phyloP scores from a whole-genome alignment of 2,797 vertebrate genomes.

The Myripristis jacobus region DNA sequence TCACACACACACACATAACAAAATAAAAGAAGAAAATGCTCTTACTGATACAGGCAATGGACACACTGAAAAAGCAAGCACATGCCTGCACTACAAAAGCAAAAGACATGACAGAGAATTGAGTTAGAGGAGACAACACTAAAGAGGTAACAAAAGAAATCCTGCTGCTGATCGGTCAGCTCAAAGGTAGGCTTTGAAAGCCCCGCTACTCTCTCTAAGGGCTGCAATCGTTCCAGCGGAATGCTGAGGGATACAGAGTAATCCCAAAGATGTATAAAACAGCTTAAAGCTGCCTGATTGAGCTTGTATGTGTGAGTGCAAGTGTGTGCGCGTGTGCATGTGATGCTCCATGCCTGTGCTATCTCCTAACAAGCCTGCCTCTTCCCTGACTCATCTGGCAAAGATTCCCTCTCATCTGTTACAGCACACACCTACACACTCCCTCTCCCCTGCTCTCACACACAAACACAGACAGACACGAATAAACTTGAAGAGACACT shows the following conservation, averaged over 20 bases:
- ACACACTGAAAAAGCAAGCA: not conserved
- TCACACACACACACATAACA: not conserved
- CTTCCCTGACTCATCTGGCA: conserved; percentile 81
- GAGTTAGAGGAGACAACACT: conserved; percentile 56
- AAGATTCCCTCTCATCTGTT: conserved; percentile 80
- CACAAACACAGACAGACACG: conserved; percentile 24
- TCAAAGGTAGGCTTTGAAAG: conserved; percentile 77
- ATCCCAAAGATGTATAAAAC: conserved; percentile 83
- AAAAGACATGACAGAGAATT: conserved; percentile 74
- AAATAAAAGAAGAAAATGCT: not conserved
- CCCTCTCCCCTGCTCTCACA: conserved; percentile 26
- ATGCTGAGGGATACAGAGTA: conserved; percentile 74
- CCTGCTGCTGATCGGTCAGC: conserved; percentile 85
- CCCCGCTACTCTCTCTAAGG: conserved; percentile 81
- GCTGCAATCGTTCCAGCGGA: conserved; percentile 79
- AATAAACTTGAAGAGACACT: not conserved
- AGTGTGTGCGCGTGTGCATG: conserved; percentile 57
- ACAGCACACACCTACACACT: conserved; percentile 73
- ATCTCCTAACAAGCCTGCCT: conserved; percentile 84
- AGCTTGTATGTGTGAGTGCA: conserved; percentile 56
- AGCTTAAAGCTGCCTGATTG: conserved; percentile 62
- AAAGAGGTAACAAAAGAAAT: conserved; percentile 75
- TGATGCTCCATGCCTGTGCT: conserved; percentile 80
- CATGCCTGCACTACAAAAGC: conserved; percentile 33
- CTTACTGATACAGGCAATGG: not conserved